A percentile compares a stretch with the other conserved stretches of the same genome.
Conservation (phyloP, 2,797 vertebrate genomes). For the Champsocephalus gunnari region DNA sequence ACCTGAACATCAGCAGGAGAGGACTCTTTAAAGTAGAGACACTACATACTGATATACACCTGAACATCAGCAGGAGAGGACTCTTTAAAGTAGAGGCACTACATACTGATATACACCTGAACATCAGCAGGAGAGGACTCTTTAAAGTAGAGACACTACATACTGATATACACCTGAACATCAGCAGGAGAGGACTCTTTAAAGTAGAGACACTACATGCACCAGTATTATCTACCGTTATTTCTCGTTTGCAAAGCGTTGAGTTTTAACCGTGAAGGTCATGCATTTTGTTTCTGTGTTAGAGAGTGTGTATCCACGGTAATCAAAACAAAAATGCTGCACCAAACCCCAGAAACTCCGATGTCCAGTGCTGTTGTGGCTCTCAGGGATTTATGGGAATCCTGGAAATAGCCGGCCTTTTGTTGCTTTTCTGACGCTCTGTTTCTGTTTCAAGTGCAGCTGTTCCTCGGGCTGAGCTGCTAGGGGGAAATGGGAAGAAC, state of each 20-base stretch:
- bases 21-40: too few species aligned
- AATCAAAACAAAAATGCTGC: neutral
- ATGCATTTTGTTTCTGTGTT: conserved; percentile 6
- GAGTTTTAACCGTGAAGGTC: conserved; percentile 39
- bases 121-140: too few species aligned
- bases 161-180: too few species aligned
- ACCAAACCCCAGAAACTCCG: conserved; percentile 7
- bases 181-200: too few species aligned
- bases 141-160: too few species aligned
- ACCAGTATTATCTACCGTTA: too few species aligned
- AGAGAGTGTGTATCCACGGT: neutral
- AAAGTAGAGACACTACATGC: too few species aligned
- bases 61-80: too few species aligned
- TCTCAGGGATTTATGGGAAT: conserved; percentile 67
- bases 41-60: too few species aligned
- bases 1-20: too few species aligned
- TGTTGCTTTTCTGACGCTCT: conserved; percentile 53
- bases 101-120: too few species aligned
- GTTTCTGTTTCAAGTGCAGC: conserved; percentile 69
- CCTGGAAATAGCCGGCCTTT: conserved; percentile 66
- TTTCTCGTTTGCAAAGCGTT: conserved; percentile 10
- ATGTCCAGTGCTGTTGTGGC: conserved; percentile 28
- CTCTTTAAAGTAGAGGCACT: too few species aligned
- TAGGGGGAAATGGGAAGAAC: conserved; percentile 65
- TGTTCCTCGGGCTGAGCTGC: conserved; percentile 63